Base-by-base conservation (phyloP, 2,113 vertebrate species). In the Chionis minor region DNA sequence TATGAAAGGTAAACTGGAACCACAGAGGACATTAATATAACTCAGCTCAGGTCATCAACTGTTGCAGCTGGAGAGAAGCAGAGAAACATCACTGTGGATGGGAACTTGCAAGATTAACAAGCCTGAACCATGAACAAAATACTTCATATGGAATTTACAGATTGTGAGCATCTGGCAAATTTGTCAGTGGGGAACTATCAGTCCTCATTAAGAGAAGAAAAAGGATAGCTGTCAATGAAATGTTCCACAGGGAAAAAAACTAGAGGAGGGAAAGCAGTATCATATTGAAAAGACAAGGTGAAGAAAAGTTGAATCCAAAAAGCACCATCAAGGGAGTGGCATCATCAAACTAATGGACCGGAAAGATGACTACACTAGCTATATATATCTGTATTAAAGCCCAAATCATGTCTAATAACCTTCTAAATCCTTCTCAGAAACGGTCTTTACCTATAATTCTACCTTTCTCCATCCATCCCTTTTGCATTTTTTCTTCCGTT, bases 91-190 rank as follows among this genome's bases (percentile, higher is more conserved):
- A 70, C 7, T 9, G 40, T 70, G 33, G 7, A 44, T 61, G 9
- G 45, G 10, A 74, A 11, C 9, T 80, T 88, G 18, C 17, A 21
- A 61, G 20, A 69, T 49, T 69, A 80, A 14, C 35, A 86, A 13
- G 1, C 63, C 44, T 82, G 56, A 84, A 58, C 16, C n/a, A 73
- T 10, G 14, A 74, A 58, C 19, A 78, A 51, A 79, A 91, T 44
- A 2, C 7, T 94, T 71, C 45, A 55, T 52, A 55, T 63, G 79
- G 56, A 95, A 79, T 55, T 79, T 75, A 56, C 54, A 90, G 87
- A 89, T 77, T 89, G 59, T 93, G 55, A 81, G 23, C 79, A 96
- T 67, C 82, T 95, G 88, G 74, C 33, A 94, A 40, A 88, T 90
- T 79, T 94, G 33, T 82, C 79, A 93, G 54, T 80, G 35, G 71